Evolutionary conservation across 2,113 vertebrate species (phyloP).

Genomic region (Tragelaphus strepsiceros): DNA sequence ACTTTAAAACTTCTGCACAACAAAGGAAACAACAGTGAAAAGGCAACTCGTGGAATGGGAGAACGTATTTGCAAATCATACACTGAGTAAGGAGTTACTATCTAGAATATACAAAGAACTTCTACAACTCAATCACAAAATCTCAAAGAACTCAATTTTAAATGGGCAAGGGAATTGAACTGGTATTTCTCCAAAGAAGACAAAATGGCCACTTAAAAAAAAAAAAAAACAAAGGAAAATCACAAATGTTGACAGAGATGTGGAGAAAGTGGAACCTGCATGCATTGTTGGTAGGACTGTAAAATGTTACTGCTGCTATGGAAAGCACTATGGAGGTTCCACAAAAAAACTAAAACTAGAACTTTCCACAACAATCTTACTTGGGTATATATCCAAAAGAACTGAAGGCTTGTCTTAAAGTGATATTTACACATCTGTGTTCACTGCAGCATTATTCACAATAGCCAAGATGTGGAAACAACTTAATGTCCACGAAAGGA

Average conservation of each 20-base stretch:
- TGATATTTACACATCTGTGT: background rate
- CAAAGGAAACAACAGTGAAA: background rate
- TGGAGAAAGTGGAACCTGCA: background rate
- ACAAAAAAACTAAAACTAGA: background rate
- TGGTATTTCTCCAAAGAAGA: background rate
- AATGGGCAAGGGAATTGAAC: background rate
- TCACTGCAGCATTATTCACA: background rate
- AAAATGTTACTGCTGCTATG: background rate
- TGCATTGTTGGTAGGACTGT: background rate
- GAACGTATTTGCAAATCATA: background rate
- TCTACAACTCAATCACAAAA: background rate
- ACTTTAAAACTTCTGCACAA: background rate
- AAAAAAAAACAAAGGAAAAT: background rate
- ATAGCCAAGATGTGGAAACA: background rate
- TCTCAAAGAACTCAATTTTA: background rate
- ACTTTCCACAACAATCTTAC: background rate
- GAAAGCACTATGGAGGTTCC: background rate
- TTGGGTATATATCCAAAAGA: background rate
- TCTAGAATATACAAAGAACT: background rate
- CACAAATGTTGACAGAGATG: background rate
- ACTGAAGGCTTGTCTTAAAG: background rate
- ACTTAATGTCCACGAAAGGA: background rate
- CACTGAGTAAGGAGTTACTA: background rate
- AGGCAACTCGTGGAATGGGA: background rate
- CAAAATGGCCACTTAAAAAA: background rate